Evolutionary conservation across 2,113 vertebrate species (phyloP).

Genomic region (Willisornis vidua): DNA sequence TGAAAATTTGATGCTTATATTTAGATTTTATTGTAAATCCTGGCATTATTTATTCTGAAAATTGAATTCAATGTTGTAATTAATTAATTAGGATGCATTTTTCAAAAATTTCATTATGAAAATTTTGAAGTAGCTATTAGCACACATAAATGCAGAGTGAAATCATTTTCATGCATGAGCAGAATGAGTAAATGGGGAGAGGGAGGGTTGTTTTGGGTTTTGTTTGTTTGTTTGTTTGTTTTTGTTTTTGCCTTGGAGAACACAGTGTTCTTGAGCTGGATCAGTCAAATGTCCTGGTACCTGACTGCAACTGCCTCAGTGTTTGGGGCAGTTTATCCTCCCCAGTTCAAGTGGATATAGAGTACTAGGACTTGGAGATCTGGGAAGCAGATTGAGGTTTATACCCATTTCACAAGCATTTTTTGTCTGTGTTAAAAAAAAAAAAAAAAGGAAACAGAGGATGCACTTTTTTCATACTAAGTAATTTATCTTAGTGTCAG

Average conservation of each 20-base stretch:
- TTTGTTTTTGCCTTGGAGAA: neutral
- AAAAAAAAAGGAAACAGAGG: neutral
- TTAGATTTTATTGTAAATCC: constrained; percentile 52
- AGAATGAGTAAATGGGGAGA: neutral
- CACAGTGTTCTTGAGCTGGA: neutral
- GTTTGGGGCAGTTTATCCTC: neutral
- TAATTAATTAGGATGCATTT: constrained; percentile 32
- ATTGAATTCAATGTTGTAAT: neutral
- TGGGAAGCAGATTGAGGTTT: neutral
- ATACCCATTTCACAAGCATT: neutral
- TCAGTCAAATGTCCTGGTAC: neutral
- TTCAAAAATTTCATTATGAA: constrained; percentile 11
- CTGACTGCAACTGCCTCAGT: neutral
- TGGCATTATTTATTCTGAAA: constrained; percentile 30
- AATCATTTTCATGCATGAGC: neutral
- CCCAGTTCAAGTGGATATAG: neutral
- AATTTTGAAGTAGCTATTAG: neutral
- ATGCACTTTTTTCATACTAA: neutral
- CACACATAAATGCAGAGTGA: neutral
- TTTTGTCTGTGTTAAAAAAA: neutral
- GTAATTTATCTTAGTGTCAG: neutral
- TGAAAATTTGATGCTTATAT: constrained; percentile 18
- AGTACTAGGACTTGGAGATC: neutral
- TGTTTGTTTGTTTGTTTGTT: neutral
- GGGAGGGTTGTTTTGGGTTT: neutral